These are phyloP conservation scores for Teleogryllus oceanicus DNA, from an alignment of 2,888 invertebrate species.

Conservation along the genomic window DNA sequence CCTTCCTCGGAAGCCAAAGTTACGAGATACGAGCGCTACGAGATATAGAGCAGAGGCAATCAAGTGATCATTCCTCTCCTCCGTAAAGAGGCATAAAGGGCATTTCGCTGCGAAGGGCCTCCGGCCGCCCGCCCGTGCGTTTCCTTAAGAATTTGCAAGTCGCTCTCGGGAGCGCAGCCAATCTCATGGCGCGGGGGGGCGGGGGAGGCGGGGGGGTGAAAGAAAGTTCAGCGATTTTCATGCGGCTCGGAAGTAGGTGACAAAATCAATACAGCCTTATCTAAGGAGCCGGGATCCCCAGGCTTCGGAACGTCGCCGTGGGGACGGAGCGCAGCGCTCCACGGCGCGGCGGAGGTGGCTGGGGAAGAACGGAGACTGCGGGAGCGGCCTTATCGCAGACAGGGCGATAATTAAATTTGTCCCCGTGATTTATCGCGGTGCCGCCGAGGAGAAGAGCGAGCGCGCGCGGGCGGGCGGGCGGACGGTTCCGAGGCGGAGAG, in stretches of 20 bases:
- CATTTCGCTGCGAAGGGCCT: too few relatives aligned
- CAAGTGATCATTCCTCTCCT: too few relatives aligned
- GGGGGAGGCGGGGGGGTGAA: background rate
- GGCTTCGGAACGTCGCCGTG: background rate
- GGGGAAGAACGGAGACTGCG: slow-evolving; percentile 19
- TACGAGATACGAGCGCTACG: too few relatives aligned
- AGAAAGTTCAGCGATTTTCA: slow-evolving; percentile 9
- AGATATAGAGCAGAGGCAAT: too few relatives aligned
- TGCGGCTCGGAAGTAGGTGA: background rate
- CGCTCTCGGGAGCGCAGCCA: too few relatives aligned
- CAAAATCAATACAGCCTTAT: slow-evolving; percentile 18
- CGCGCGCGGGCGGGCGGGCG: background rate
- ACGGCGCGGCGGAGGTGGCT: background rate
- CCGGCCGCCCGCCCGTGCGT: too few relatives aligned
- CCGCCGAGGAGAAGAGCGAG: background rate
- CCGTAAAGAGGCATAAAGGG: too few relatives aligned
- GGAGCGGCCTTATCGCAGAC: slow-evolving; percentile 27
- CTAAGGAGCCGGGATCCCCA: background rate
- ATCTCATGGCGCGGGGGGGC: too few relatives aligned
- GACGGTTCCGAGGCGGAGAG: background rate
- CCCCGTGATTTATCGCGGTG: slow-evolving; percentile 52
- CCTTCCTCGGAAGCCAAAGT: too few relatives aligned
- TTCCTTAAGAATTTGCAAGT: too few relatives aligned
- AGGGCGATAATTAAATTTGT: slow-evolving; percentile 57
- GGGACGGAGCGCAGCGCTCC: background rate